A percentile compares a stretch with the other conserved stretches of the same genome.
Conservation (phyloP, 1,140 invertebrate genomes). For the Cherax destructor region DNA sequence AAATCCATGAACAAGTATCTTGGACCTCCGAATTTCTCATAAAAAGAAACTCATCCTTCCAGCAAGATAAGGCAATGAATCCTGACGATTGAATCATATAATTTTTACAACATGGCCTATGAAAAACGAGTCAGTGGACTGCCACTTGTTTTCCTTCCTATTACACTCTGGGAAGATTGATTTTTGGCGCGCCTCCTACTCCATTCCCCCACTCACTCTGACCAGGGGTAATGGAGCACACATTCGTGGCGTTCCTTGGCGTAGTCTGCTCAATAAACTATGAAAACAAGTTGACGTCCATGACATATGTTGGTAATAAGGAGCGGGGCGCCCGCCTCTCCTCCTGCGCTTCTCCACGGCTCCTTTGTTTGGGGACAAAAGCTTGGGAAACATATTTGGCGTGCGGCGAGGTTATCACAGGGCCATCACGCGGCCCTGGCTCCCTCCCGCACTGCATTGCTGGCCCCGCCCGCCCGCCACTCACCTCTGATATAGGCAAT, state of each 20-base stretch:
- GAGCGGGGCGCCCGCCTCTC: conserved; percentile 37
- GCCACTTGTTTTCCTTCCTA: conserved; percentile 6
- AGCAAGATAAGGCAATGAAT: not conserved
- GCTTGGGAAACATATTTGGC: conserved; percentile 66
- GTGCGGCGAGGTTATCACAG: conserved; percentile 52
- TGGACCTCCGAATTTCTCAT: not conserved
- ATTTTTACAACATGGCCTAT: conserved; percentile 5
- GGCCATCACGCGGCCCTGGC: conserved; percentile 24
- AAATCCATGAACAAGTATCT: not conserved
- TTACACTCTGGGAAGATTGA: not conserved
- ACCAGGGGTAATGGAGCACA: conserved; percentile 60
- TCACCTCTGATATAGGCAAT: conserved; percentile 48
- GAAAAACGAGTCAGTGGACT: not conserved
- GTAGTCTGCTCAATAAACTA: conserved; percentile 65
- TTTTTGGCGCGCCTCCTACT: not conserved
- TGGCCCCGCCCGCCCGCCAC: not conserved
- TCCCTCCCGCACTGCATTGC: conserved; percentile 49
- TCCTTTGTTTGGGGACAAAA: conserved; percentile 66
- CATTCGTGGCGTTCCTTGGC: conserved; percentile 43
- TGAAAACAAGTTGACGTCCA: conserved; percentile 65
- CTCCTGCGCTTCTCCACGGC: conserved; percentile 42
- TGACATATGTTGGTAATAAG: conserved; percentile 66
- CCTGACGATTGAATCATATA: conserved; percentile 6
- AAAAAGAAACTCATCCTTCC: not conserved
- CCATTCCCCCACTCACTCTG: not conserved